A percentile compares a stretch with the other conserved stretches of the same genome.
These are phyloP conservation scores for Poecilia picta DNA, from an alignment of 2,797 vertebrate genomes.

Conservation along the genomic window DNA sequence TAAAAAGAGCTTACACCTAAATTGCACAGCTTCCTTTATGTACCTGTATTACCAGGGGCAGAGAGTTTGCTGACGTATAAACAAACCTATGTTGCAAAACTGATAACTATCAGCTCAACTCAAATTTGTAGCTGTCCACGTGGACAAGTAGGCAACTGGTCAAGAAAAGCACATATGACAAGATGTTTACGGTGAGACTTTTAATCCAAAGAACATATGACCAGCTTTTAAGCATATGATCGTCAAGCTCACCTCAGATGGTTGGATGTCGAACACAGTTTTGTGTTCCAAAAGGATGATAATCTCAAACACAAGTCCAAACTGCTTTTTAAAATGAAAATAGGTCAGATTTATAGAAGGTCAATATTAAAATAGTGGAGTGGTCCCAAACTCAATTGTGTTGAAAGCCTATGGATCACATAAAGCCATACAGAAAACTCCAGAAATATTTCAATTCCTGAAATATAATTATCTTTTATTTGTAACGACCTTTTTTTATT, in stretches of 20 bases:
- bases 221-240: neutral
- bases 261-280: neutral
- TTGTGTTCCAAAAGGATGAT: neutral
- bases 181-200: neutral
- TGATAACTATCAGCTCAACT: neutral
- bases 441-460: too few species aligned
- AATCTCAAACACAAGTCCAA: neutral
- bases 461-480: neutral
- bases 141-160: neutral
- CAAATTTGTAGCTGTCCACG: neutral
- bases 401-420: neutral
- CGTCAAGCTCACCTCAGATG: neutral
- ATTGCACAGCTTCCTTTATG: neutral
- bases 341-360: neutral
- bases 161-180: neutral
- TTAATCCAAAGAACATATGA: neutral
- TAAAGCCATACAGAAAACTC: too few species aligned
- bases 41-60: neutral
- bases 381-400: neutral
- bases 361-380: neutral
- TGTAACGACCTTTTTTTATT: neutral
- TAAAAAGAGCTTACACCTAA: neutral
- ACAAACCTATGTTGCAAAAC: neutral
- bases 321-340: neutral
- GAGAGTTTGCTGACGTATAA: neutral